phyloP scores from a whole-genome alignment of 92 coral and sea anemone genomes.

The Diadumene lineata region DNA sequence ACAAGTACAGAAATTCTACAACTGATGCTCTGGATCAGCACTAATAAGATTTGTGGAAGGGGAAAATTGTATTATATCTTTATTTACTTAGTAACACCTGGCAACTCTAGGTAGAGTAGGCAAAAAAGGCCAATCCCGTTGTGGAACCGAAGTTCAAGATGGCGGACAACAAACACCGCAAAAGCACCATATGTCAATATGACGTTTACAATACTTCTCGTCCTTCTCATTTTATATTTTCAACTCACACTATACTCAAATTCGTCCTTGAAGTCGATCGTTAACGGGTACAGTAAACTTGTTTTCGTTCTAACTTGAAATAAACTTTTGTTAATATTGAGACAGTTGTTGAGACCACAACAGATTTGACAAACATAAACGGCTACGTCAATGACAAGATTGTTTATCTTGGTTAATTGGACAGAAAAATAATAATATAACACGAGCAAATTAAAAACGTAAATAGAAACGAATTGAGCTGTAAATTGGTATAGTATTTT shows the following conservation, averaged over 20 bases:
- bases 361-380: too few relatives aligned
- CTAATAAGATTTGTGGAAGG: not conserved
- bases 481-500: not conserved
- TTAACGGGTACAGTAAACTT: too few relatives aligned
- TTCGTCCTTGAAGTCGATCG: too few relatives aligned
- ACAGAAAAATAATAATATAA: not conserved
- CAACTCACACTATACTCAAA: too few relatives aligned
- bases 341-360: too few relatives aligned
- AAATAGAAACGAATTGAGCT: not conserved
- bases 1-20: not conserved
- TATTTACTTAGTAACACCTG: slow-evolving; percentile 3
- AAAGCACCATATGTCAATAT: too few relatives aligned
- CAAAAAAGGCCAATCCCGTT: not conserved
- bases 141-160: not conserved
- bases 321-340: too few relatives aligned
- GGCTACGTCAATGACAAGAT: not conserved
- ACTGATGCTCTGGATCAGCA: not conserved
- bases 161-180: not conserved
- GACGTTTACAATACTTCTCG: too few relatives aligned
- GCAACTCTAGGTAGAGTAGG: not conserved
- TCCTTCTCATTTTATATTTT: too few relatives aligned
- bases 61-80: not conserved
- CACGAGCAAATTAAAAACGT: not conserved
- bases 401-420: not conserved
- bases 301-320: too few relatives aligned